Conservation (phyloP, 2,797 vertebrate genomes). For the Rhodeus uyekii region DNA sequence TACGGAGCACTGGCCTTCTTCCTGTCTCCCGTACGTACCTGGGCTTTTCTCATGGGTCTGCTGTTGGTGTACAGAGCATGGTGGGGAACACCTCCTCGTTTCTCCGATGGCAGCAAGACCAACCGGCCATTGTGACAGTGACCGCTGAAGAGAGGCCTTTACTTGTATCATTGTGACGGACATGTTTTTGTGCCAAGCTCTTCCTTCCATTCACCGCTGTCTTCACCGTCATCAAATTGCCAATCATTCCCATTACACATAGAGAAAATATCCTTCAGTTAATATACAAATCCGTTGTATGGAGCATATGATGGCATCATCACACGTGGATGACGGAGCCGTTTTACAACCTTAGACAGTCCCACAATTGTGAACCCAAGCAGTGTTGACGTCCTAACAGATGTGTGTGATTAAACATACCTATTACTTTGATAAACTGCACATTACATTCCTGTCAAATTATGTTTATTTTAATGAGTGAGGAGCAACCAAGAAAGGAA, state of each 20-base stretch:
- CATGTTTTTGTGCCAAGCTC: conserved; percentile 40
- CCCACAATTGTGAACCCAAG: background rate
- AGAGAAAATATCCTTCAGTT: background rate
- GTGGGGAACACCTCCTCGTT: conserved; percentile 73
- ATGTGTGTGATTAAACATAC: background rate
- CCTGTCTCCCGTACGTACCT: conserved; percentile 89
- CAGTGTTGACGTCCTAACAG: background rate
- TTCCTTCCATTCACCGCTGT: background rate
- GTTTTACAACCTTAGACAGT: background rate
- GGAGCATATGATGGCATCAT: conserved; percentile 9
- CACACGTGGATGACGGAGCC: background rate
- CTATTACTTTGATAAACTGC: background rate
- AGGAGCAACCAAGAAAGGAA: conserved; percentile 17
- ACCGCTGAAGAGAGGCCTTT: conserved; percentile 48
- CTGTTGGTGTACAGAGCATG: conserved; percentile 84
- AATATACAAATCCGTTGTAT: background rate
- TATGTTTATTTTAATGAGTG: background rate
- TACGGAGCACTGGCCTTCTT: conserved; percentile 87
- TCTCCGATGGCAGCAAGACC: conserved; percentile 65
- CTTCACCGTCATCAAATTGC: background rate
- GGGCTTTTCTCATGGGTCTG: conserved; percentile 82
- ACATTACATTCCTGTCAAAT: background rate
- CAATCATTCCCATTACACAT: background rate
- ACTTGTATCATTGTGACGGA: conserved; percentile 1
- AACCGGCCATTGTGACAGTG: conserved; percentile 71